Conservation (phyloP, 2,888 invertebrate genomes). For the Chouioia cunea region DNA sequence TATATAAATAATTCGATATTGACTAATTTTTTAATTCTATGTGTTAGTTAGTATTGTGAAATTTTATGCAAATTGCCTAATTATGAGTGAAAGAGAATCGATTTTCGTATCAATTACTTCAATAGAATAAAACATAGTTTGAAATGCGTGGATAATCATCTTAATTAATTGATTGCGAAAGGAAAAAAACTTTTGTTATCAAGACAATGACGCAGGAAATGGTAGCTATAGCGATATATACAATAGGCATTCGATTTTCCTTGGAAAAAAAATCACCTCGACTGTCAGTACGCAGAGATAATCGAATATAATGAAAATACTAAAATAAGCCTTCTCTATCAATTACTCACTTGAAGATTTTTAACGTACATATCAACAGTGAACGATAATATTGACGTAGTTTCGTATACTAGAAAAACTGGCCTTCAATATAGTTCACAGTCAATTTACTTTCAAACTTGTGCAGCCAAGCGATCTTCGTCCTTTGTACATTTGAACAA, state of each 20-base stretch:
- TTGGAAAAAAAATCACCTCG: too few relatives aligned
- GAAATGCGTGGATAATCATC: too few relatives aligned
- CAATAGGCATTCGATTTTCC: too few relatives aligned
- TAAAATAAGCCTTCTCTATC: slow-evolving; percentile 1
- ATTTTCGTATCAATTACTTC: too few relatives aligned
- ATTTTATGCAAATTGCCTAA: too few relatives aligned
- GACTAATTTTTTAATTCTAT: too few relatives aligned
- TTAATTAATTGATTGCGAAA: not conserved
- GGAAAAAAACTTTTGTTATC: not conserved
- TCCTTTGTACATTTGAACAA: not conserved
- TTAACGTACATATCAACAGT: slow-evolving; percentile 11
- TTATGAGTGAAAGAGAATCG: too few relatives aligned
- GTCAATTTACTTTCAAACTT: not conserved
- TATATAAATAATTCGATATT: too few relatives aligned
- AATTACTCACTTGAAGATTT: slow-evolving; percentile 1
- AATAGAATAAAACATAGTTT: too few relatives aligned
- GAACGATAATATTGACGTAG: slow-evolving; percentile 23
- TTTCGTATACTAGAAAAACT: not conserved
- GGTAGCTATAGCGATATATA: not conserved
- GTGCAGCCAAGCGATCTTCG: slow-evolving; percentile 6
- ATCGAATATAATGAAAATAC: too few relatives aligned
- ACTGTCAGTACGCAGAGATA: too few relatives aligned
- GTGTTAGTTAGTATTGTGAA: too few relatives aligned
- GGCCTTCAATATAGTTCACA: slow-evolving; percentile 1
- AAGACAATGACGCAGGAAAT: slow-evolving; percentile 4